These are phyloP conservation scores for Scomber colias DNA, from an alignment of 2,113 vertebrate species.

Conservation along the genomic window DNA sequence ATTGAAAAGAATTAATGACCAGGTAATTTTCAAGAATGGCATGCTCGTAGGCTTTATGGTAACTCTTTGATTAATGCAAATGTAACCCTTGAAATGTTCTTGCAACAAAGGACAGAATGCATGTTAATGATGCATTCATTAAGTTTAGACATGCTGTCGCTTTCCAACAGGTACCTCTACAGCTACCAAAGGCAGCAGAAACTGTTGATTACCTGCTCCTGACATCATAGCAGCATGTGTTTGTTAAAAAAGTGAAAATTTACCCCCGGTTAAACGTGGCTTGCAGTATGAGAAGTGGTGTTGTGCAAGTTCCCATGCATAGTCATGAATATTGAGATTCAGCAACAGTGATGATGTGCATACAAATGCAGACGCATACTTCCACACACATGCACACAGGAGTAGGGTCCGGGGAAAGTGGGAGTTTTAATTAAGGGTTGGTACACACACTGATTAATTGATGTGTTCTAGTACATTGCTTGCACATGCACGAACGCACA, in stretches of 20 bases:
- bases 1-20: slow-evolving; percentile 1
- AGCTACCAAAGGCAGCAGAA: background rate
- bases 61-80: too few species aligned
- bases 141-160: background rate
- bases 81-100: background rate
- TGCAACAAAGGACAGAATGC: background rate
- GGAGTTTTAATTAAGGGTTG: slow-evolving; percentile 68
- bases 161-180: background rate
- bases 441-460: slow-evolving; percentile 62
- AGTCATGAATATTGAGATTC: slow-evolving; percentile 53
- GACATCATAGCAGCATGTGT: background rate
- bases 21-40: background rate
- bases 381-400: background rate
- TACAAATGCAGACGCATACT: slow-evolving; percentile 31
- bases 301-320: slow-evolving; percentile 27
- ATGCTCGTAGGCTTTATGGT: background rate
- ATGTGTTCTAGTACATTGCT: slow-evolving; percentile 34
- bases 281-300: slow-evolving; percentile 11
- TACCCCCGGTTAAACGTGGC: slow-evolving; percentile 14
- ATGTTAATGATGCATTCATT: slow-evolving; percentile 10
- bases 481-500: slow-evolving; percentile 1
- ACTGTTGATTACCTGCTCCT: background rate
- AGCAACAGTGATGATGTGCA: slow-evolving; percentile 3
- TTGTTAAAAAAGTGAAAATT: background rate
- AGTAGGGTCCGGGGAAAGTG: slow-evolving; percentile 35